Percentiles rank a stretch among this genome's conserved stretches.
phyloP scores from a whole-genome alignment of 1,140 invertebrate genomes.

The Platyura marginata region DNA sequence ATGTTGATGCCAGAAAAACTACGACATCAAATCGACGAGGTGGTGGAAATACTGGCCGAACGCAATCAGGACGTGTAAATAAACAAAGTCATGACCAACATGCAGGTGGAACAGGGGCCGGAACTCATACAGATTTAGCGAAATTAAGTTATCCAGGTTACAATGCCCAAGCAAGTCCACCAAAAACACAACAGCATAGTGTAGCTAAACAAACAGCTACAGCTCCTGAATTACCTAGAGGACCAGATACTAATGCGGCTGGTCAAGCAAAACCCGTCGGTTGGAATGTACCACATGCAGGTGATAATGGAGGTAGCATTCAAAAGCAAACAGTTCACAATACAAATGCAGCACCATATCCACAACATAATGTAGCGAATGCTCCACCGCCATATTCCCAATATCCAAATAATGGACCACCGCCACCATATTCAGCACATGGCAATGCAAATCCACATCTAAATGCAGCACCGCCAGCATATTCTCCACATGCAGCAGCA shows the following conservation, averaged over 20 bases:
- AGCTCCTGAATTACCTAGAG: constrained; percentile 4
- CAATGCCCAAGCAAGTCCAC: constrained; percentile 19
- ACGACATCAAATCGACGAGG: too few species aligned
- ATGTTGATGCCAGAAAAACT: neutral
- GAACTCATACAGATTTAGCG: constrained; percentile 12
- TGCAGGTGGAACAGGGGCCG: neutral
- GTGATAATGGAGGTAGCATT: too few species aligned
- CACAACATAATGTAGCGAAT: constrained; percentile 11
- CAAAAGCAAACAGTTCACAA: constrained; percentile 6
- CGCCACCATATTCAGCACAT: constrained; percentile 15
- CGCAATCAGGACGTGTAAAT: neutral
- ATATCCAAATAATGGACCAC: constrained; percentile 17
- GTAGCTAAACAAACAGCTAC: neutral
- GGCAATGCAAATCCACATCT: constrained; percentile 9
- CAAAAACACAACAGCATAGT: constrained; percentile 2
- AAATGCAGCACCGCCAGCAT: neutral
- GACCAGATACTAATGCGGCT: constrained; percentile 3
- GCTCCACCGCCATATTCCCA: constrained; percentile 14
- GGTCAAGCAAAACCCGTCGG: constrained; percentile 8
- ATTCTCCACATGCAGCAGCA: neutral
- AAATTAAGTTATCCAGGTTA: constrained; percentile 17
- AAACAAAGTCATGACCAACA: neutral
- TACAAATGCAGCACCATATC: constrained; percentile 11
- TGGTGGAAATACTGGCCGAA: too few species aligned
- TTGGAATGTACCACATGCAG: constrained; percentile 20